Percentiles rank a stretch among this genome's conserved stretches.
phyloP scores from a whole-genome alignment of 2,113 vertebrate genomes.

The Pycnonotus jocosus region DNA sequence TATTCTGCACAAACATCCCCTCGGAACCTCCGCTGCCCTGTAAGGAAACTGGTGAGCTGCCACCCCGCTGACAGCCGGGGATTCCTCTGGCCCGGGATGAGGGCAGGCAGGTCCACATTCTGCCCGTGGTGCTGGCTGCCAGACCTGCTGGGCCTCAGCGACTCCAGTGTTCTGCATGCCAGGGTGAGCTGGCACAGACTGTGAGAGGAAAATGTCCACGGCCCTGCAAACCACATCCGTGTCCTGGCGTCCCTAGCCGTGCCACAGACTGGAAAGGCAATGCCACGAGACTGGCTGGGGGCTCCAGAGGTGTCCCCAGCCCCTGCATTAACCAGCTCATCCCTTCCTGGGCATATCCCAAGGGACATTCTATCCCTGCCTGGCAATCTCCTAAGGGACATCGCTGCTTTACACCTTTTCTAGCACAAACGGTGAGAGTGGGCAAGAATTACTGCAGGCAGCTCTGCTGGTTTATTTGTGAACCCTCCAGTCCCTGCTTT shows the following conservation, averaged over 20 bases:
- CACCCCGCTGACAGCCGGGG: fast-evolving
- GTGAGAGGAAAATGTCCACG: fast-evolving
- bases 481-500: not conserved
- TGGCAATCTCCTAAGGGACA: not conserved
- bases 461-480: not conserved
- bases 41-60: not conserved
- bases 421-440: fast-evolving
- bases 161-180: fast-evolving
- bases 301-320: not conserved
- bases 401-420: not conserved
- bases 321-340: not conserved
- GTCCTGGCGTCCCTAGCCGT: not conserved
- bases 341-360: not conserved
- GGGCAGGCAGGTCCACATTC: not conserved
- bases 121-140: not conserved
- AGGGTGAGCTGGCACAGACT: not conserved
- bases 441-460: fast-evolving
- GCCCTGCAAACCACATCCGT: not conserved
- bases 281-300: fast-evolving
- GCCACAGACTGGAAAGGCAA: not conserved
- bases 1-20: not conserved
- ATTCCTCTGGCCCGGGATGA: not conserved
- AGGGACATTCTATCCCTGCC: not conserved
- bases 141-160: not conserved
- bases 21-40: not conserved